Base-by-base conservation (phyloP, 1,140 invertebrate genomes). In the Ceratina australensis region DNA sequence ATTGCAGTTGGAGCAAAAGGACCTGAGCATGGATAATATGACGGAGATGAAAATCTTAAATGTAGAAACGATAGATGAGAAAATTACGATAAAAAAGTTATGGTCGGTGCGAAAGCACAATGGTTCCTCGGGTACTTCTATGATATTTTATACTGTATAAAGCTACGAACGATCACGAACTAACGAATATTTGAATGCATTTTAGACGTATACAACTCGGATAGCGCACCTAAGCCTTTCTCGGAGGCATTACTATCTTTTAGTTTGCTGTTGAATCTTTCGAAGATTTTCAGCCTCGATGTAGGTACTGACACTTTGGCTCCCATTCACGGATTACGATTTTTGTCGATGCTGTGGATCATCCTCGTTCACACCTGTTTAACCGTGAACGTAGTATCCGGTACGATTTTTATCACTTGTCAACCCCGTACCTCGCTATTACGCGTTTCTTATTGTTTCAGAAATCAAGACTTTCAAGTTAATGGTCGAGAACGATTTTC, bases 341-440 rank as follows among this genome's bases (percentile, higher is more conserved):
- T 93, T 26, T 81, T 89, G 74, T 87, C 89, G 16, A 89, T 93
- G 71, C 49, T 92, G 0, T 92, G 92, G 92, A 86, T 92, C 47
- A 92, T 93, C 59, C 60, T 91, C 28, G 83, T 89, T 3, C 92
- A 92, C 71, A 89, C 88, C n/a, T 92, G 90, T 82, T 76, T 93
- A 7, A 82, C 87, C 15, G 52, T 85, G 2, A 90, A 89, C 81
- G 87, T 89, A 83, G 71, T 91, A 71, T 89, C 91, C 72, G 91
- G 92, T 92, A 82, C 56, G n/a, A n/a, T n/a, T n/a, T n/a, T n/a
- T n/a, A n/a, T n/a, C n/a, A n/a, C n/a, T n/a, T n/a, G n/a, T n/a
- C n/a, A n/a, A n/a, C n/a, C n/a, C n/a, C n/a, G n/a, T n/a, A n/a
- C n/a, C n/a, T n/a, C n/a, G 3, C 15, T 59, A 10, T 59, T 22